phyloP scores from a whole-genome alignment of 2,888 invertebrate species.

The Oxyteleia sp. region DNA sequence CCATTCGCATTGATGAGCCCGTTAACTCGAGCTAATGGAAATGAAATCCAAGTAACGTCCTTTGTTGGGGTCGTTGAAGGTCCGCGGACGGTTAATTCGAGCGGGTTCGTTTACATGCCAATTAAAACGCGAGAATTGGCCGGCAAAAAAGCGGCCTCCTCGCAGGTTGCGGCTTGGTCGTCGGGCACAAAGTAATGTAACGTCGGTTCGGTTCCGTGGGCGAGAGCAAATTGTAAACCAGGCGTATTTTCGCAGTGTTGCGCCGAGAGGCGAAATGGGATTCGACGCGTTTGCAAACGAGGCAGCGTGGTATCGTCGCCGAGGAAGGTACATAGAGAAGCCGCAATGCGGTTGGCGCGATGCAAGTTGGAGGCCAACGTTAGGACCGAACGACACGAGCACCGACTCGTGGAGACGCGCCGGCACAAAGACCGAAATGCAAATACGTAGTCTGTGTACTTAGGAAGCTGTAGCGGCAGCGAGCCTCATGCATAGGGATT shows the following conservation, averaged over 20 bases:
- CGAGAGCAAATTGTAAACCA: constrained; percentile 13
- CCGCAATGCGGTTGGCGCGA: constrained; percentile 84
- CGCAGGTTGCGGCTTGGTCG: too few species aligned
- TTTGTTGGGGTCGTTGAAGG: neutral
- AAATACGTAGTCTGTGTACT: constrained; percentile 87
- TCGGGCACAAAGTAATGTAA: neutral
- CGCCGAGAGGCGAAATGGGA: constrained; percentile 7
- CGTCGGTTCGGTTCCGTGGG: neutral
- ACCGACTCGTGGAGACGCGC: constrained; percentile 77
- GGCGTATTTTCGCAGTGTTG: constrained; percentile 1
- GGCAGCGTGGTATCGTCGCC: constrained; percentile 24
- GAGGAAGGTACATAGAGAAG: constrained; percentile 73
- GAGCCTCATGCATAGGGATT: constrained; percentile 87
- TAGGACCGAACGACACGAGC: constrained; percentile 70
- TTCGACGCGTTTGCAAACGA: constrained; percentile 27
- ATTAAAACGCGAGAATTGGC: neutral
- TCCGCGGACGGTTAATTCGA: neutral
- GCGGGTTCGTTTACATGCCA: neutral
- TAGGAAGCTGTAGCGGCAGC: constrained; percentile 86
- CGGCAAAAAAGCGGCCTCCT: too few species aligned
- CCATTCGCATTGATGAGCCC: constrained; percentile 25
- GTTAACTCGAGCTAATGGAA: constrained; percentile 17
- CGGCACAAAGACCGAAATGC: constrained; percentile 86
- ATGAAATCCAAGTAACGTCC: constrained; percentile 22
- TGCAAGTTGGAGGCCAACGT: constrained; percentile 78